Evolutionary conservation across 2,113 vertebrate species (phyloP).

Genomic region (Rhinopomastus cyanomelas): DNA sequence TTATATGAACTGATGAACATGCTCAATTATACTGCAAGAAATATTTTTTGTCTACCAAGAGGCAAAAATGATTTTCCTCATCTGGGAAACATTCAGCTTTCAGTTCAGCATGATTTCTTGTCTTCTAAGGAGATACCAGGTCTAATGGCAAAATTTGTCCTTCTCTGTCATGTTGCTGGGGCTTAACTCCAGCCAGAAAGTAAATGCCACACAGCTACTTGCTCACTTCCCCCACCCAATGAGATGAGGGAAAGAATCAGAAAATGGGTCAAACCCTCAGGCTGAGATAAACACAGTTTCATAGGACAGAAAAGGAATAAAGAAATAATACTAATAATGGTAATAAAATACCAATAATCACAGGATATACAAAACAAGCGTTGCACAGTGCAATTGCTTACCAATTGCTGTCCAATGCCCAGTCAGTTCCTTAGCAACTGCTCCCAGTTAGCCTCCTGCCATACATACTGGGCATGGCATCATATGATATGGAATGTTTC

Average conservation of each 20-base stretch:
- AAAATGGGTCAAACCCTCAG: background rate
- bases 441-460: background rate
- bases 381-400: background rate
- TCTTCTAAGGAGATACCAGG: background rate
- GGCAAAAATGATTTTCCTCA: background rate
- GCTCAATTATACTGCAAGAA: background rate
- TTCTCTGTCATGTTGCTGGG: background rate
- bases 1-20: conserved; percentile 27
- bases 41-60: background rate
- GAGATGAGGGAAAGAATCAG: background rate
- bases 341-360: background rate
- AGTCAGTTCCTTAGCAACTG: background rate
- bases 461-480: background rate
- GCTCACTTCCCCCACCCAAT: background rate
- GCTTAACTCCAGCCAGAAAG: background rate
- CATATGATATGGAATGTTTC: no score
- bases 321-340: background rate
- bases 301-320: background rate
- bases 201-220: background rate
- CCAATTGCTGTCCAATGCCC: background rate
- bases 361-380: background rate
- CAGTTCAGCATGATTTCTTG: background rate
- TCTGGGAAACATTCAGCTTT: background rate
- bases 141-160: background rate
- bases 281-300: background rate